Percentiles rank a stretch among this genome's conserved stretches.
Conservation (phyloP, 2,113 vertebrate species). For the Gnathonemus longibarbis region DNA sequence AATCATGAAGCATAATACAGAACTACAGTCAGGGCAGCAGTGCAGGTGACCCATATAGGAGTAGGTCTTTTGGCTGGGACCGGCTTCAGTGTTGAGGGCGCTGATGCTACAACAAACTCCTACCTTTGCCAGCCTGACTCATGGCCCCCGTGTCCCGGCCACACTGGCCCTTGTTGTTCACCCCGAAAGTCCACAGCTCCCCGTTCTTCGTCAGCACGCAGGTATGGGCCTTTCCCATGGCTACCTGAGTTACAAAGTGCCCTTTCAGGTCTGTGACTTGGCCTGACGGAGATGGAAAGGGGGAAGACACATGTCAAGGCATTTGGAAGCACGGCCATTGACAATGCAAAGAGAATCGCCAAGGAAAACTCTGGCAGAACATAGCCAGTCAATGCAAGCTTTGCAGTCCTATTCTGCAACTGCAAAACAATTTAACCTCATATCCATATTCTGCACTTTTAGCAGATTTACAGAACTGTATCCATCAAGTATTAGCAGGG, state of each 20-base stretch:
- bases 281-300: slow-evolving; percentile 56
- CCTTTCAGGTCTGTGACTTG: slow-evolving; percentile 96
- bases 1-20: not conserved
- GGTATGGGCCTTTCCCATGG: slow-evolving; percentile 97
- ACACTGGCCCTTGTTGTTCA: slow-evolving; percentile 98
- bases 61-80: not conserved
- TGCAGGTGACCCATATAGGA: not conserved
- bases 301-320: not conserved
- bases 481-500: not conserved
- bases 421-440: not conserved
- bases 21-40: not conserved
- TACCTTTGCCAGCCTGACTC: slow-evolving; percentile 93
- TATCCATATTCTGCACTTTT: not conserved
- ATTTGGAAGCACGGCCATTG: not conserved
- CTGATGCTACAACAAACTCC: not conserved
- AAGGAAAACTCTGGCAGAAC: not conserved
- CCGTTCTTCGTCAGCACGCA: slow-evolving; percentile 93
- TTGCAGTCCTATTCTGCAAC: not conserved
- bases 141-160: slow-evolving; percentile 92
- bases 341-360: not conserved
- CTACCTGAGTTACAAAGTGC: slow-evolving; percentile 93
- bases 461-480: not conserved
- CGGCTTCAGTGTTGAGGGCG: no score
- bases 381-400: not conserved
- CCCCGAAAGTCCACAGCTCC: slow-evolving; percentile 96